These are phyloP conservation scores for Ormyrus nitidulus DNA, from an alignment of 2,888 invertebrate genomes.

Conservation along the genomic window DNA sequence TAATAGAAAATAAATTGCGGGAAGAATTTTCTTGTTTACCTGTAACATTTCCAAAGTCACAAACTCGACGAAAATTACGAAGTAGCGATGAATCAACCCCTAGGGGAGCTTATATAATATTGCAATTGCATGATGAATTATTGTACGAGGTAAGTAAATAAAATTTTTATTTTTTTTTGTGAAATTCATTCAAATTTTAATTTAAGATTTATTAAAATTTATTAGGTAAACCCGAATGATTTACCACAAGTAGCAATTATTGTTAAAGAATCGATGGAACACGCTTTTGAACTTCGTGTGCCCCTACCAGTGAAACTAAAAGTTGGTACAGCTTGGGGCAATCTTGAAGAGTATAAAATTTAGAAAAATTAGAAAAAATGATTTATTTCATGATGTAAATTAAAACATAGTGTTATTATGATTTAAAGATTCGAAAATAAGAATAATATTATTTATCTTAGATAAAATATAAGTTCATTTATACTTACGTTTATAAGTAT, in stretches of 20 bases:
- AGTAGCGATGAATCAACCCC: constrained; percentile 62
- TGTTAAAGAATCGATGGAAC: constrained; percentile 89
- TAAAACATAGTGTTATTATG: background rate
- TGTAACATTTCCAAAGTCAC: constrained; percentile 60
- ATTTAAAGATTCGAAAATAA: background rate
- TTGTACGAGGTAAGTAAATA: constrained; percentile 85
- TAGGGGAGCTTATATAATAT: constrained; percentile 82
- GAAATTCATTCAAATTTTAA: background rate
- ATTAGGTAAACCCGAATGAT: constrained; percentile 80
- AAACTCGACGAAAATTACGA: constrained; percentile 63
- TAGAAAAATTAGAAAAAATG: constrained; percentile 1
- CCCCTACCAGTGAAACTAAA: constrained; percentile 93
- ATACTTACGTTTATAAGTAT: constrained; percentile 2
- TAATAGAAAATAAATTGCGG: constrained; percentile 81
- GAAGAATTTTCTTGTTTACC: constrained; percentile 73
- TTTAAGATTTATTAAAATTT: constrained; percentile 19
- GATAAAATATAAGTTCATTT: background rate
- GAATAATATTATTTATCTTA: background rate
- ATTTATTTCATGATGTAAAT: background rate
- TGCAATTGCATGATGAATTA: constrained; percentile 97
- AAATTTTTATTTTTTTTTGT: constrained; percentile 1
- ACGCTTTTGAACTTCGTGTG: constrained; percentile 83
- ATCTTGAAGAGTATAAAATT: constrained; percentile 72
- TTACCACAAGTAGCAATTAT: constrained; percentile 79
- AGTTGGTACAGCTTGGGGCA: constrained; percentile 89